Conservation (phyloP, 2,888 invertebrate species). For the Drosophila incognita region DNA sequence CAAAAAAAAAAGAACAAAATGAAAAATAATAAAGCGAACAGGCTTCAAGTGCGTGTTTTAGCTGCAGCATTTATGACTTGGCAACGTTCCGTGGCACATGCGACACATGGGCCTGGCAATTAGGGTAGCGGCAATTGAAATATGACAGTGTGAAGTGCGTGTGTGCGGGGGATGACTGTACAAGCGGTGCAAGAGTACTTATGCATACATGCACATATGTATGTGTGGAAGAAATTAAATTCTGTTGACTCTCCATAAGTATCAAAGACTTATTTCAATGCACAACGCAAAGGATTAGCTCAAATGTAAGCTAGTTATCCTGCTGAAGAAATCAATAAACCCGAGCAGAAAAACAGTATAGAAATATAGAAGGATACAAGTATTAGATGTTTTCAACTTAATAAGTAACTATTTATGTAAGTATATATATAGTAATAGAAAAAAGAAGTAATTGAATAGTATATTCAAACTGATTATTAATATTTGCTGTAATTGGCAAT, state of each 20-base stretch:
- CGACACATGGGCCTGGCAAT: conserved; percentile 49
- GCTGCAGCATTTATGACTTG: conserved; percentile 29
- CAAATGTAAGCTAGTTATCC: background rate
- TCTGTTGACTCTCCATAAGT: too few relatives aligned
- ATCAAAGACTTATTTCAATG: background rate
- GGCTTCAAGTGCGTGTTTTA: conserved; percentile 39
- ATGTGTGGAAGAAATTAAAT: background rate
- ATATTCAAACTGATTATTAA: too few relatives aligned
- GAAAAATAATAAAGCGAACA: conserved; percentile 41
- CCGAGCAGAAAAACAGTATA: fast-evolving
- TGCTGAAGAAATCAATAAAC: background rate
- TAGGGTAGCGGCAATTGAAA: conserved; percentile 64
- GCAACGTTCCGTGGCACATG: conserved; percentile 40
- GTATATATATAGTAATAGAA: background rate
- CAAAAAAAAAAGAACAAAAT: conserved; percentile 17
- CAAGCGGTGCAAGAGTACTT: conserved; percentile 14
- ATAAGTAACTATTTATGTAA: background rate
- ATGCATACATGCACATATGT: background rate
- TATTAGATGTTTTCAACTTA: background rate
- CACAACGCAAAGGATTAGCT: background rate
- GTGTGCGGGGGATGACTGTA: background rate
- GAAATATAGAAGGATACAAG: background rate
- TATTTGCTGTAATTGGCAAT: too few relatives aligned
- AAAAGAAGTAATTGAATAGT: too few relatives aligned
- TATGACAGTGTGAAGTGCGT: conserved; percentile 37